Evolutionary conservation across 2,888 invertebrate species (phyloP), one percentile per base, ranked within the genome.

Genomic region (Alloscopus bannaensis): DNA sequence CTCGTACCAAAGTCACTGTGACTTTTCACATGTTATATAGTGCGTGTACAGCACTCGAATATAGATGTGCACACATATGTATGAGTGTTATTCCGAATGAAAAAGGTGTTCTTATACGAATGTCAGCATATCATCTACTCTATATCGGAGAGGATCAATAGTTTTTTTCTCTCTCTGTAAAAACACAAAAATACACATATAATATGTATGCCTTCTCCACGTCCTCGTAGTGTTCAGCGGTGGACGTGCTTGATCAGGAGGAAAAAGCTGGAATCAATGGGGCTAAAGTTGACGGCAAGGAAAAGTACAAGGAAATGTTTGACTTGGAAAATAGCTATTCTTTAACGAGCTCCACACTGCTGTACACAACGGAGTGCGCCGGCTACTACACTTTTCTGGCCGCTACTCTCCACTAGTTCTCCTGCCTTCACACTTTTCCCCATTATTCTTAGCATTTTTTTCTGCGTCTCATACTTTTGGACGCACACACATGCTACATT

Each of bases 191-290:
- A 36, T 36, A 36, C 13, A 36, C 36, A 8, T 36, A 36, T 36
- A 36, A 13, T 36, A 8, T 36, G 36, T 36, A 13, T 8, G 36
- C 13, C 6, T 36, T 8, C n/a, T n/a, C n/a, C n/a, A n/a, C n/a
- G n/a, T n/a, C n/a, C n/a, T n/a, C n/a, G n/a, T n/a, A n/a, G n/a
- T n/a, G 36, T 36, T 36, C 6, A 6, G 36, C 8, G 36, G 13
- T 13, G 36, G 36, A 36, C 36, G 24, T 52, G 40, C 1, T n/a
- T 52, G 52, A 47, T 57, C 20, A 28, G 22, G 20, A 28, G 28
- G 20, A 59, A 62, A 71, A 60, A 29, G n/a, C 60, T 70, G 13
- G 55, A 73, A 65, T 73, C 73, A 73, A 73, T 73, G 73, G 57
- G 57, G 57, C 57, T 73, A 73, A 73, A 65, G 55, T 73, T 73